These are phyloP conservation scores for Deroplatys truncata DNA, from an alignment of 2,888 invertebrate genomes.

Conservation along the genomic window DNA sequence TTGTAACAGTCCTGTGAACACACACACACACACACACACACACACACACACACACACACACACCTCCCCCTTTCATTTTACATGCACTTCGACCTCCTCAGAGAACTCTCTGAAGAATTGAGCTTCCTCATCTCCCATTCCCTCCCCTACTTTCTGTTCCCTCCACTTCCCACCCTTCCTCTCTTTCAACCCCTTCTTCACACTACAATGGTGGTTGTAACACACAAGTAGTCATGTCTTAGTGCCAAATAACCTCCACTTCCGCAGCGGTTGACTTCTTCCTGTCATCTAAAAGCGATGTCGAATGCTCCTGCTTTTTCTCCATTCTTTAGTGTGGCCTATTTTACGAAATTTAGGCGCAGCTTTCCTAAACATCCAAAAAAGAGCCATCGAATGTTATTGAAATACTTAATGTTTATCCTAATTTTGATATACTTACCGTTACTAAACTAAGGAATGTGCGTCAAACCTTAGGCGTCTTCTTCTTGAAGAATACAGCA, in stretches of 20 bases:
- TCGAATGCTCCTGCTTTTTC: background rate
- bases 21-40: background rate
- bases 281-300: background rate
- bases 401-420: too few species aligned
- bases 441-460: too few species aligned
- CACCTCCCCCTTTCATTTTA: background rate
- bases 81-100: background rate
- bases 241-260: background rate
- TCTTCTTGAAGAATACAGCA: too few species aligned
- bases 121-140: background rate
- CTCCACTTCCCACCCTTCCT: background rate
- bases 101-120: background rate
- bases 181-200: background rate
- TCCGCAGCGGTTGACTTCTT: background rate
- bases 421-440: too few species aligned
- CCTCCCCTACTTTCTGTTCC: background rate
- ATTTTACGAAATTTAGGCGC: background rate
- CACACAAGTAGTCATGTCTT: background rate
- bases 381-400: too few species aligned
- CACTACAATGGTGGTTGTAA: background rate
- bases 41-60: background rate
- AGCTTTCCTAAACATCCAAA: too few species aligned
- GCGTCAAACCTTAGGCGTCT: too few species aligned
- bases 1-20: background rate
- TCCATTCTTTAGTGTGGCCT: background rate